Percentiles rank a stretch among this genome's conserved stretches.
These are phyloP conservation scores for Agelas oroides DNA, from an alignment of 37 sponge, comb jelly and placozoan species.

Conservation along the genomic window DNA sequence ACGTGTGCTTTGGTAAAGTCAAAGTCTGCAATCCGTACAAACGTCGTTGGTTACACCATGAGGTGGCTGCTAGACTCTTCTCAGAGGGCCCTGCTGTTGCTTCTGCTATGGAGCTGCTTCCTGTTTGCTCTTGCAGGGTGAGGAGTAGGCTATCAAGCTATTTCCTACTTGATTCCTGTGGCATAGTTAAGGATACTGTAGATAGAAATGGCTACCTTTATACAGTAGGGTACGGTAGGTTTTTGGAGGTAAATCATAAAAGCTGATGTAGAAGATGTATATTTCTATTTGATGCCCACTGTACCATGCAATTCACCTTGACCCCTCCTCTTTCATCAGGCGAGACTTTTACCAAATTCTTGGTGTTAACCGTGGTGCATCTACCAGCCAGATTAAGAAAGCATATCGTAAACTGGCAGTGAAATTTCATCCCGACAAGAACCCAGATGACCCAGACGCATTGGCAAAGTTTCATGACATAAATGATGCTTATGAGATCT, in stretches of 20 bases:
- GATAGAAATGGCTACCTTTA: too few relatives aligned
- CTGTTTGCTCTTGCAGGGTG: conserved; percentile 33
- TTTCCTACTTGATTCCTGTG: too few relatives aligned
- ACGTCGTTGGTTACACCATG: too few relatives aligned
- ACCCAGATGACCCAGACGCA: conserved; percentile 86
- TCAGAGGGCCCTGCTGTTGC: background rate
- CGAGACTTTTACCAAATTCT: conserved; percentile 98
- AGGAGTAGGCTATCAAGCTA: background rate
- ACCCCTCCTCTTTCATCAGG: too few relatives aligned
- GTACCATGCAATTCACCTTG: too few relatives aligned
- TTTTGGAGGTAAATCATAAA: too few relatives aligned
- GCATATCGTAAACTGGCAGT: conserved; percentile 96
- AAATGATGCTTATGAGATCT: conserved; percentile 91
- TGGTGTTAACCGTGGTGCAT: conserved; percentile 84
- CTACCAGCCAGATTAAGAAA: conserved; percentile 94
- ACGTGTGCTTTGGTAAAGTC: too few relatives aligned
- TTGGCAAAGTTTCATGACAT: conserved; percentile 92
- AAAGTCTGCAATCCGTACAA: too few relatives aligned
- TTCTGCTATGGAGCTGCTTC: conserved; percentile 24
- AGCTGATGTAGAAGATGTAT: too few relatives aligned
- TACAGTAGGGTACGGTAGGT: too few relatives aligned
- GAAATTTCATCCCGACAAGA: conserved; percentile 96
- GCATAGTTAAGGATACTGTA: too few relatives aligned
- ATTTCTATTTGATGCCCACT: too few relatives aligned
- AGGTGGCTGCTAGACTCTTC: background rate